Conservation (phyloP, 2,888 invertebrate genomes). For the Brachyopa scutellaris region DNA sequence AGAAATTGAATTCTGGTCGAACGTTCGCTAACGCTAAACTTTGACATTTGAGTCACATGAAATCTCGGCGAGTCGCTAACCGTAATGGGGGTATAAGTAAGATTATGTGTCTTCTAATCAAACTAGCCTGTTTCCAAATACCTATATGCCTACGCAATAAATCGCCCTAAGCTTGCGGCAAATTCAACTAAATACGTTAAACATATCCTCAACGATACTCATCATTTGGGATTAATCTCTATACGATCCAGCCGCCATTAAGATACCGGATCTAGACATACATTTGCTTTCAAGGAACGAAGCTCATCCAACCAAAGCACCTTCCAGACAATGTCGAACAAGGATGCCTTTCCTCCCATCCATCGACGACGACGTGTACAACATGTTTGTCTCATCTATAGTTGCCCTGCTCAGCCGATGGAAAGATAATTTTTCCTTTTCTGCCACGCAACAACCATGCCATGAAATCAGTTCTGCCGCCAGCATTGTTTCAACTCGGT, state of each 20-base stretch:
- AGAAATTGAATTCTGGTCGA: too few relatives aligned
- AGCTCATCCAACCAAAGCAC: background rate
- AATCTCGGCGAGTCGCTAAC: too few relatives aligned
- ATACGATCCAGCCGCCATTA: slow-evolving; percentile 12
- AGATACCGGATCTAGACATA: slow-evolving; percentile 29
- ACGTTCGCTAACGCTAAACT: too few relatives aligned
- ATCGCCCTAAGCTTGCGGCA: slow-evolving; percentile 34
- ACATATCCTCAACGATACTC: slow-evolving; percentile 26
- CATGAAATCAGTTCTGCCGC: slow-evolving; percentile 50
- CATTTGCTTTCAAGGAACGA: background rate
- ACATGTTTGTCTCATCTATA: slow-evolving; percentile 59
- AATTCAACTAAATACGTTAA: slow-evolving; percentile 36
- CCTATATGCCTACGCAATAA: too few relatives aligned
- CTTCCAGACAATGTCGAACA: slow-evolving; percentile 34
- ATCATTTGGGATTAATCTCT: slow-evolving; percentile 39
- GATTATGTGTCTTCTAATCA: too few relatives aligned
- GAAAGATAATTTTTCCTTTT: slow-evolving; percentile 33
- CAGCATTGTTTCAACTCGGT: slow-evolving; percentile 43
- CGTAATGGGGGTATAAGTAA: too few relatives aligned
- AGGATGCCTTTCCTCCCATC: slow-evolving; percentile 8
- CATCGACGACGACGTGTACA: slow-evolving; percentile 21
- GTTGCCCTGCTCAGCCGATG: slow-evolving; percentile 61
- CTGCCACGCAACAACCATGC: slow-evolving; percentile 8
- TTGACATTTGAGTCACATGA: too few relatives aligned
- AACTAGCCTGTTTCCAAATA: too few relatives aligned